Evolutionary conservation across 2,888 invertebrate genomes (phyloP), one percentile per base, ranked within the genome.

Genomic region (Cantharis flavilabris): DNA sequence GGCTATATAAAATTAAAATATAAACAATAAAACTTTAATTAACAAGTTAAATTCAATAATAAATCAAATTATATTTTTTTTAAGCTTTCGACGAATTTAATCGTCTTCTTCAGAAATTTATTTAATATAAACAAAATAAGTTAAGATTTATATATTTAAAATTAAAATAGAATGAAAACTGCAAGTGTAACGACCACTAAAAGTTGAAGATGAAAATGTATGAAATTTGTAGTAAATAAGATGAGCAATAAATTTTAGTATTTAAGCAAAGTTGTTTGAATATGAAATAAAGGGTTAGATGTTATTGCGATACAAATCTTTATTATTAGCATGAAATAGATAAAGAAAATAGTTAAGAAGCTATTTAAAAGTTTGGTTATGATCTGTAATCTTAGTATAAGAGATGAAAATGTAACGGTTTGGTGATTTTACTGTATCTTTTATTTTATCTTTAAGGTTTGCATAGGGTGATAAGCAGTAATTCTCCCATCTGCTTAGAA

Each of bases 381-480:
- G 65, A 67, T 67, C 23, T 67, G 65, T 67, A 67, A 67, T 67
- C 65, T 67, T 67, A 23, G 26, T 23, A 23, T 67, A 67, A 67
- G 65, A 67, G 65, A 67, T 67, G 65, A 67, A 67, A 67, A 67
- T 69, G 76, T 71, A 77, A 77, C 76, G 73, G 76, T 69, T 49
- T 67, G 73, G 20, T 77, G 76, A 77, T 73, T 77, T 77, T 76
- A 73, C 16, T 67, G 18, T 71, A 72, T 70, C 78, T 80, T 78
- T 79, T 75, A 80, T 80, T 80, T 80, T 79, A 80, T 79, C 76
- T 75, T 79, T 77, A 80, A 80, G 79, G 80, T 77, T 79, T 80
- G 78, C 79, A 81, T 84, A 82, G 84, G 84, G 85, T 83, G 83
- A 82, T 81, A 83, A 83, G 83, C 82, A 83, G 82, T 84, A 84